phyloP scores from a whole-genome alignment of 2,797 vertebrate genomes.

The Potorous gilbertii region DNA sequence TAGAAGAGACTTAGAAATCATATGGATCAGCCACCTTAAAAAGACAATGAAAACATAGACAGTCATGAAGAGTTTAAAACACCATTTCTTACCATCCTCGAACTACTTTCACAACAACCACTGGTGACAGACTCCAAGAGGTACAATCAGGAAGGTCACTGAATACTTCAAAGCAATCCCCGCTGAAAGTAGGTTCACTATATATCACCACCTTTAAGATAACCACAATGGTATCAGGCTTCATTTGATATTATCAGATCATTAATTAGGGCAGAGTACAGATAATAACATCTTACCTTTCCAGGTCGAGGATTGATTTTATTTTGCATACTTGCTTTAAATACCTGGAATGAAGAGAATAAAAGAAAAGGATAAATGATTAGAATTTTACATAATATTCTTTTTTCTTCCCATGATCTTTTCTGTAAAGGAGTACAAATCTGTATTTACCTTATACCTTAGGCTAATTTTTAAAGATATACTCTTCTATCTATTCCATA shows the following conservation, averaged over 20 bases:
- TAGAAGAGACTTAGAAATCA: background rate
- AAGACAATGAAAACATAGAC: background rate
- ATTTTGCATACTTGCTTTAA: conserved; percentile 81
- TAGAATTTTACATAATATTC: background rate
- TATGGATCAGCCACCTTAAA: background rate
- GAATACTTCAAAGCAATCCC: conserved; percentile 88
- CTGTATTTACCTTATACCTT: background rate
- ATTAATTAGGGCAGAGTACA: conserved; percentile 27
- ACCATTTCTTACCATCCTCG: conserved; percentile 93
- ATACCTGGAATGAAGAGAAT: conserved; percentile 75
- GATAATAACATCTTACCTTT: conserved; percentile 88
- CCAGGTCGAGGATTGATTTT: conserved; percentile 95
- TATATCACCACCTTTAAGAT: conserved; percentile 90
- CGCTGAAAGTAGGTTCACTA: conserved; percentile 85
- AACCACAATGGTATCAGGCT: conserved; percentile 11
- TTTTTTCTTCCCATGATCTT: background rate
- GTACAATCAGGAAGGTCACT: conserved; percentile 90
- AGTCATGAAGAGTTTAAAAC: conserved; percentile 23
- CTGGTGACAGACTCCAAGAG: conserved; percentile 89
- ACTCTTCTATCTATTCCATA: conserved; percentile 5
- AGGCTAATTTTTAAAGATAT: conserved; percentile 6
- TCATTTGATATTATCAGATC: conserved; percentile 6
- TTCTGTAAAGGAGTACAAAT: background rate
- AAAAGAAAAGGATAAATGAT: conserved; percentile 68
- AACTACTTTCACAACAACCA: conserved; percentile 90